phyloP scores from a whole-genome alignment of 2,797 vertebrate genomes.

The Rhinella marina region DNA sequence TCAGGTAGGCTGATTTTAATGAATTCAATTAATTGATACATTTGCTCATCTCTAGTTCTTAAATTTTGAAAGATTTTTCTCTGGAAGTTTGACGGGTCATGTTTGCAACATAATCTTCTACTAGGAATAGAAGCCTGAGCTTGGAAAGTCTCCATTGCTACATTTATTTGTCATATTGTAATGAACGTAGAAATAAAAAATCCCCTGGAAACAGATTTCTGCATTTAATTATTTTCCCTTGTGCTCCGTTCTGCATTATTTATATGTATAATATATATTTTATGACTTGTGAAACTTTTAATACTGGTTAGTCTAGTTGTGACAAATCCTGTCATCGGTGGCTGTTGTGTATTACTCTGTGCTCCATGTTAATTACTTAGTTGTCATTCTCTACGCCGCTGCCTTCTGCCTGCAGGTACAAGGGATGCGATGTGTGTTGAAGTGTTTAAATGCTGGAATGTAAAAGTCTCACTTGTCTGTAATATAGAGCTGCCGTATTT shows the following conservation, averaged over 20 bases:
- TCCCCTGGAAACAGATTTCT: constrained; percentile 29
- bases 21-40: too few species aligned
- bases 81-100: background rate
- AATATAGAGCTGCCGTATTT: constrained; percentile 1
- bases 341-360: constrained; percentile 31
- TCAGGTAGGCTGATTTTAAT: too few species aligned
- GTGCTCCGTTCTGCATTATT: constrained; percentile 28
- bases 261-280: constrained; percentile 34
- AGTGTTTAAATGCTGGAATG: constrained; percentile 17
- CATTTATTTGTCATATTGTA: constrained; percentile 39
- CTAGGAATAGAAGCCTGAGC: background rate
- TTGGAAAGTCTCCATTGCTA: background rate
- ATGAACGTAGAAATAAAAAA: constrained; percentile 32
- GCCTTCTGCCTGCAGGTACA: constrained; percentile 31
- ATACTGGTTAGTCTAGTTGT: constrained; percentile 43
- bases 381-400: constrained; percentile 9
- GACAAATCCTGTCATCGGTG: constrained; percentile 28
- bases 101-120: background rate
- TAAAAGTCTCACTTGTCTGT: constrained; percentile 24
- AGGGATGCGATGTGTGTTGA: background rate
- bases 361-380: constrained; percentile 37
- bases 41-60: too few species aligned
- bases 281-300: constrained; percentile 47
- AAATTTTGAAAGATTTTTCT: background rate
- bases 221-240: constrained; percentile 40